Percentiles rank a stretch among this genome's conserved stretches.
These are phyloP conservation scores for Erethizon dorsatum DNA, from an alignment of 2,797 vertebrate species.

Conservation along the genomic window DNA sequence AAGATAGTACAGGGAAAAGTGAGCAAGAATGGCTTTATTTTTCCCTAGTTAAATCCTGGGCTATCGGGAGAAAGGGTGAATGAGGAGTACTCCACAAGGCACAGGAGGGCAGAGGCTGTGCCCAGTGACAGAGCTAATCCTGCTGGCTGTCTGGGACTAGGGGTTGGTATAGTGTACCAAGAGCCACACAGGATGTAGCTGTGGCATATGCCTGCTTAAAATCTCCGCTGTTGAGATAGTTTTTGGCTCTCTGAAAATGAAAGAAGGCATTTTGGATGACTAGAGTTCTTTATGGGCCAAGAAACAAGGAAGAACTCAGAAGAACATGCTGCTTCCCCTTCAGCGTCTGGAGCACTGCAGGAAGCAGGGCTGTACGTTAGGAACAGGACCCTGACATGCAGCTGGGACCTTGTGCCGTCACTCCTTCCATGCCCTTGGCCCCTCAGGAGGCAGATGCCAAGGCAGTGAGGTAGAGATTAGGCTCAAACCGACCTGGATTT, in stretches of 20 bases:
- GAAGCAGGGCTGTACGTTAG: background rate
- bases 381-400: background rate
- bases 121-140: background rate
- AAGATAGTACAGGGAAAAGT: background rate
- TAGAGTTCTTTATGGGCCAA: conserved; percentile 71
- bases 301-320: conserved; percentile 22
- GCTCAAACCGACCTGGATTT: conserved; percentile 39
- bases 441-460: background rate
- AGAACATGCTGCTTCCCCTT: conserved; percentile 13
- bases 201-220: background rate
- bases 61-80: background rate
- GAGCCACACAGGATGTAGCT: background rate
- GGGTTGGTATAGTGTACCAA: background rate
- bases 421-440: background rate
- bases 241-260: conserved; percentile 71
- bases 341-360: background rate
- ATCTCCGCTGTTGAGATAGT: background rate
- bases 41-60: background rate
- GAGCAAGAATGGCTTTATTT: background rate
- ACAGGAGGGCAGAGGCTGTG: background rate
- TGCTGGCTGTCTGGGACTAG: background rate
- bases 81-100: background rate
- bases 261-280: conserved; percentile 67
- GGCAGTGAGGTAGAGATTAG: background rate
- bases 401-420: background rate